Evolutionary conservation across 2,888 invertebrate species (phyloP).

Genomic region (Drosophila anomalata): DNA sequence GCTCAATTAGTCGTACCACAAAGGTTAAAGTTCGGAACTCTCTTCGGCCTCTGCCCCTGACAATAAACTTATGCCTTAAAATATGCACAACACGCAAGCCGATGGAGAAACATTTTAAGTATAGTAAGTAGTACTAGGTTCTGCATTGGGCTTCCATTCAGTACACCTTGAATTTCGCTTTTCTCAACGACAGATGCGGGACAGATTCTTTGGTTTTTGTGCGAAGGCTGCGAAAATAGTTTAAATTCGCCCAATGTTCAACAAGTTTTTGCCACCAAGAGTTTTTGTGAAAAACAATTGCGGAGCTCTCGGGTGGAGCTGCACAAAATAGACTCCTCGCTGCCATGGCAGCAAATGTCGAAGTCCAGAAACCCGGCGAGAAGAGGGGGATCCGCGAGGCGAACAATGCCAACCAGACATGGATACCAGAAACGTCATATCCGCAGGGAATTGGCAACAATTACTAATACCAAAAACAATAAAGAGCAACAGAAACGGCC

Average conservation of each 20-base stretch:
- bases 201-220: not conserved
- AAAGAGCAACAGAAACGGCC: slow-evolving; percentile 36
- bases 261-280: slow-evolving; percentile 36
- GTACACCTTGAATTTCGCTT: slow-evolving; percentile 27
- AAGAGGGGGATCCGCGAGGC: slow-evolving; percentile 37
- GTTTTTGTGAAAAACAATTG: slow-evolving; percentile 14
- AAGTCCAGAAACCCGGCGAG: slow-evolving; percentile 57
- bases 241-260: slow-evolving; percentile 18
- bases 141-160: slow-evolving; percentile 30
- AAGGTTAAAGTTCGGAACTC: slow-evolving; percentile 18
- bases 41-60: slow-evolving; percentile 36
- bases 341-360: slow-evolving; percentile 58
- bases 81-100: slow-evolving; percentile 70
- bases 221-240: not conserved
- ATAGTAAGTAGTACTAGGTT: slow-evolving; percentile 4
- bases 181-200: slow-evolving; percentile 6
- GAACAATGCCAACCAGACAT: slow-evolving; percentile 63
- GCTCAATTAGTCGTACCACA: slow-evolving; percentile 54
- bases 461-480: slow-evolving; percentile 63
- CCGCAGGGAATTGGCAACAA: slow-evolving; percentile 74
- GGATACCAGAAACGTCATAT: slow-evolving; percentile 55
- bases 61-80: slow-evolving; percentile 63
- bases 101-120: slow-evolving; percentile 9
- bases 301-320: slow-evolving; percentile 26
- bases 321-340: slow-evolving; percentile 14